phyloP scores from a whole-genome alignment of 1,140 invertebrate species.

The Zeugodacus cucurbitae region DNA sequence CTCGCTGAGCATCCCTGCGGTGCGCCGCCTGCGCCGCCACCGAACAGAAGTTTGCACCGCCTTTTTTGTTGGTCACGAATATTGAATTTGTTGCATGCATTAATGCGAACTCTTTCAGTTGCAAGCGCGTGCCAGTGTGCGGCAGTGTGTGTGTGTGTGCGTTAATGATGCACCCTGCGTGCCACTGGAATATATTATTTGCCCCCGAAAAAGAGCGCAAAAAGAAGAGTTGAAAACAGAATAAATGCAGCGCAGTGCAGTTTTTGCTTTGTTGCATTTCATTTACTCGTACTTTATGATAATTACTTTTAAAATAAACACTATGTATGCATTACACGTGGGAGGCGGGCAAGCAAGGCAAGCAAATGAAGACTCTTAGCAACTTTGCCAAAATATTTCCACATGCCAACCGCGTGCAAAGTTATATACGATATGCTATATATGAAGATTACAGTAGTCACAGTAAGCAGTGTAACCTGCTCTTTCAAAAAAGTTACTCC shows the following conservation, averaged over 20 bases:
- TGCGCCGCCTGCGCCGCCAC: neutral
- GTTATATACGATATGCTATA: neutral
- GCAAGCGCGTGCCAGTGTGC: neutral
- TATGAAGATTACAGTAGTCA: too few species aligned
- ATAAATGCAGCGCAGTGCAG: neutral
- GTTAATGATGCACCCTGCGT: neutral
- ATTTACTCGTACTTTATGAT: constrained; percentile 34
- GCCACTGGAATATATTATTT: neutral
- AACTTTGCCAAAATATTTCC: neutral
- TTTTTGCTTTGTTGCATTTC: constrained; percentile 33
- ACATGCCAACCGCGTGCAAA: neutral
- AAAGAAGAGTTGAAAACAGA: too few species aligned
- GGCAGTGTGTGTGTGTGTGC: neutral
- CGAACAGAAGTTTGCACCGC: neutral
- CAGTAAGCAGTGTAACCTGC: too few species aligned
- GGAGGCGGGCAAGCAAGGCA: neutral
- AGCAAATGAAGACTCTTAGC: neutral
- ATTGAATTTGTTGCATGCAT: constrained; percentile 33
- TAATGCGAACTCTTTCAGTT: constrained; percentile 5
- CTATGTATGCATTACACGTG: constrained; percentile 6
- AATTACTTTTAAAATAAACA: constrained; percentile 34
- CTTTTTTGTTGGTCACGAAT: constrained; percentile 20
- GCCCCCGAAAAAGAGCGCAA: neutral
- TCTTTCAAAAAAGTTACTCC: too few species aligned
- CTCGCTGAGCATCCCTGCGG: neutral